phyloP scores from a whole-genome alignment of 2,797 vertebrate species.

The Takifugu ocellatus region DNA sequence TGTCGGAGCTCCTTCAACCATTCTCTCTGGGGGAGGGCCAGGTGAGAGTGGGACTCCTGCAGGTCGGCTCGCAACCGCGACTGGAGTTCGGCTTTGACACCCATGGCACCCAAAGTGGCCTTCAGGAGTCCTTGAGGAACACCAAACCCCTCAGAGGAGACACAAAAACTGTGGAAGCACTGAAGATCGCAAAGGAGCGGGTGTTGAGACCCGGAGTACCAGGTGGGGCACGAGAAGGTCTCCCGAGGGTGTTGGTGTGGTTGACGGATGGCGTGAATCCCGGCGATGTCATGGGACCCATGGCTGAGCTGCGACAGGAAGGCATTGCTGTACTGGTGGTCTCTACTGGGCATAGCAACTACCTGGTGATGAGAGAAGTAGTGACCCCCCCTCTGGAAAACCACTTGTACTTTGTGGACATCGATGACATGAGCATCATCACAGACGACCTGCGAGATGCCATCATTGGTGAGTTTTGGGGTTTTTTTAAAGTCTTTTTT shows the following conservation, averaged over 20 bases:
- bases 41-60: constrained; percentile 85
- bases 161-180: constrained; percentile 88
- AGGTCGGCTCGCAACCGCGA: constrained; percentile 82
- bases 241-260: constrained; percentile 94
- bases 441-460: constrained; percentile 79
- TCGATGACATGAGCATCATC: constrained; percentile 90
- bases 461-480: constrained; percentile 82
- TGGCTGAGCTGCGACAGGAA: constrained; percentile 80
- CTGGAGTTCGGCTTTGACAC: constrained; percentile 85
- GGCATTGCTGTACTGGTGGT: constrained; percentile 88
- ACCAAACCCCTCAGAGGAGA: constrained; percentile 85
- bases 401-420: constrained; percentile 91
- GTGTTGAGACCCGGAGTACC: constrained; percentile 62
- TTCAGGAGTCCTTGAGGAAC: constrained; percentile 74
- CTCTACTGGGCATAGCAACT: constrained; percentile 88
- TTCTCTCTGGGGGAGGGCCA: constrained; percentile 84
- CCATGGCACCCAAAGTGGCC: constrained; percentile 52
- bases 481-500: background rate
- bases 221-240: constrained; percentile 71
- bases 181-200: constrained; percentile 75
- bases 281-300: constrained; percentile 82
- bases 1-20: constrained; percentile 83
- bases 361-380: constrained; percentile 81
- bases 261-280: constrained; percentile 91
- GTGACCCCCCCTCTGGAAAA: constrained; percentile 79